These are phyloP conservation scores for Thereva nobilitata DNA, from an alignment of 2,888 invertebrate genomes.

Conservation along the genomic window DNA sequence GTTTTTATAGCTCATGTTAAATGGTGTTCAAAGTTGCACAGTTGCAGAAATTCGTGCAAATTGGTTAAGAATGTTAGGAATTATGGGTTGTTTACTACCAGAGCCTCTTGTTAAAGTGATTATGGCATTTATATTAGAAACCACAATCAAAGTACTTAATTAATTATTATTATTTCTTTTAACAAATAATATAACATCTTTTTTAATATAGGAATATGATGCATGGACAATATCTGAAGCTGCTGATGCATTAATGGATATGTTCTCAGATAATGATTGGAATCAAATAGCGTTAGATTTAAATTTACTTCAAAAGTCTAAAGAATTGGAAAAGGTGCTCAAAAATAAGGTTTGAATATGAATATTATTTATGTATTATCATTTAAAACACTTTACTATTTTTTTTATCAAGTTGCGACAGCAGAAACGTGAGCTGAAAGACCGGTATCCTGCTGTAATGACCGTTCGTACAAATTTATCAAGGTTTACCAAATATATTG, in stretches of 20 bases:
- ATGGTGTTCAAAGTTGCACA: conserved; percentile 61
- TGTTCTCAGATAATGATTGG: conserved; percentile 77
- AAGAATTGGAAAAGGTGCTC: conserved; percentile 63
- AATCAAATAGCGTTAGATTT: conserved; percentile 68
- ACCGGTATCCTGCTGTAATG: conserved; percentile 70
- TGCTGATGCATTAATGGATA: conserved; percentile 74
- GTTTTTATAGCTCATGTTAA: conserved; percentile 57
- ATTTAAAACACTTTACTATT: conserved; percentile 26
- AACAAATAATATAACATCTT: not conserved
- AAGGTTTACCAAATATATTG: conserved; percentile 70
- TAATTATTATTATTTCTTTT: conserved; percentile 6
- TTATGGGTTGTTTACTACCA: conserved; percentile 60
- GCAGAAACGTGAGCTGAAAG: conserved; percentile 68
- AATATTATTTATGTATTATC: conserved; percentile 20
- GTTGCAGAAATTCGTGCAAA: conserved; percentile 64
- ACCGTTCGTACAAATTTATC: conserved; percentile 72
- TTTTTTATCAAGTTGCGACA: conserved; percentile 63
- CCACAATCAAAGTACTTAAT: conserved; percentile 50
- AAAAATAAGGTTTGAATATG: conserved; percentile 65
- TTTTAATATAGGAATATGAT: conserved; percentile 62
- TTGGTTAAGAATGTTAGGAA: conserved; percentile 64
- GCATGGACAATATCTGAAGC: conserved; percentile 76
- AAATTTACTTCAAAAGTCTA: conserved; percentile 66
- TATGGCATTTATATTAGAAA: conserved; percentile 66
- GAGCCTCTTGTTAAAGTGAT: conserved; percentile 56